These are phyloP conservation scores for Leptopilina drosophilae DNA, from an alignment of 2,888 invertebrate species.

Conservation along the genomic window DNA sequence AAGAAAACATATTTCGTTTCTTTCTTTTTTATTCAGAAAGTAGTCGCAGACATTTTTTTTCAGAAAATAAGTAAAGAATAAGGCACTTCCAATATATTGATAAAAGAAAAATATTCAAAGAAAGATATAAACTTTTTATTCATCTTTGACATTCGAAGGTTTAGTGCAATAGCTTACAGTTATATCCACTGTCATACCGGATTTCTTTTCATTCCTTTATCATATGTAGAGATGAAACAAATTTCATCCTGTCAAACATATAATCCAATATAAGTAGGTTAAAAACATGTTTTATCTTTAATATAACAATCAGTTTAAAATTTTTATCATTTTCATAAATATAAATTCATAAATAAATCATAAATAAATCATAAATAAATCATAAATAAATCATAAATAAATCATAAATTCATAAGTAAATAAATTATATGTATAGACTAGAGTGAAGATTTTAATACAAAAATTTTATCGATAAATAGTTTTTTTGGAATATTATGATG, in stretches of 20 bases:
- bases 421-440: too few species aligned
- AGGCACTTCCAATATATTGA: background rate
- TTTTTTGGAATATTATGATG: too few species aligned
- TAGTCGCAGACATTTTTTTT: too few species aligned
- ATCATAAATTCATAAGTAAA: too few species aligned
- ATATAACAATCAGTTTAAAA: background rate
- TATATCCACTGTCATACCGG: background rate
- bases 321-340: too few species aligned
- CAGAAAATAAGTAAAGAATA: background rate
- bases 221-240: background rate
- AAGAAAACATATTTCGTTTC: background rate
- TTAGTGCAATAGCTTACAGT: constrained; percentile 3
- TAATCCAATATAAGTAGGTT: background rate
- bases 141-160: background rate
- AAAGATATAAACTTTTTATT: constrained; percentile 7
- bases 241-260: background rate
- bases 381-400: too few species aligned
- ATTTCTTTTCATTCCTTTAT: constrained; percentile 10
- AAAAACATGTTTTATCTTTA: background rate
- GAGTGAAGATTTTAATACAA: too few species aligned
- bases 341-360: too few species aligned
- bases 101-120: constrained; percentile 10
- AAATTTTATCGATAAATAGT: too few species aligned
- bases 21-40: background rate
- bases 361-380: too few species aligned